Conservation (phyloP, 2,797 vertebrate genomes). For the Sebastes glaucus region DNA sequence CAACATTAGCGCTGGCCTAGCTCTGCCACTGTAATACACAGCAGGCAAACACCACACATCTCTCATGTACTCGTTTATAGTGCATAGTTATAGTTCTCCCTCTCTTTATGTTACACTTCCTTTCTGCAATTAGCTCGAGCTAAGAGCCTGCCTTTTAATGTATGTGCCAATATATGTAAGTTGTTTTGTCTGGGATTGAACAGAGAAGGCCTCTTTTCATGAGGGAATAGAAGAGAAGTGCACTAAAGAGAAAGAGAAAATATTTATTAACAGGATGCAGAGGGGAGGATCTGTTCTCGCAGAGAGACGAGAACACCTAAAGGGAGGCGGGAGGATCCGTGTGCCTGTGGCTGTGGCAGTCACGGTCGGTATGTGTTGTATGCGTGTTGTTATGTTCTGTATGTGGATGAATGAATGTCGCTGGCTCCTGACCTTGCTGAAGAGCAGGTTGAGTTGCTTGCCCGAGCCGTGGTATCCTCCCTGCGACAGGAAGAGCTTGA, state of each 20-base stretch:
- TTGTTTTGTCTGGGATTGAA: constrained; percentile 38
- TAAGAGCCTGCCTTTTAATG: constrained; percentile 44
- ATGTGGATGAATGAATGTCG: constrained; percentile 18
- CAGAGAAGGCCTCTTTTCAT: constrained; percentile 23
- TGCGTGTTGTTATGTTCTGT: constrained; percentile 33
- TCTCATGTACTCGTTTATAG: constrained; percentile 36
- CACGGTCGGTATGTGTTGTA: constrained; percentile 26
- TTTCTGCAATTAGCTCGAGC: constrained; percentile 48
- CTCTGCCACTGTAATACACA: constrained; percentile 46
- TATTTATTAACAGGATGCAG: constrained; percentile 32
- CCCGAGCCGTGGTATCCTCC: constrained; percentile 98
- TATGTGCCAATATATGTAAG: constrained; percentile 30
- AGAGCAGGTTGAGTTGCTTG: constrained; percentile 98
- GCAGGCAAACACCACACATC: constrained; percentile 32
- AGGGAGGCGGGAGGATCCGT: neutral
- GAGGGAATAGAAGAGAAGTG: constrained; percentile 27
- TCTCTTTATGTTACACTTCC: constrained; percentile 11
- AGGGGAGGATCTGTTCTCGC: neutral
- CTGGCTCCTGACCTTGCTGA: constrained; percentile 88
- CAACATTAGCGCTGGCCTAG: constrained; percentile 59
- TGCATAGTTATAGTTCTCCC: constrained; percentile 3
- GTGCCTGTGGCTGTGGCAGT: neutral
- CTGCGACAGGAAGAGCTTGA: constrained; percentile 98
- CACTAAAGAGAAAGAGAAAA: constrained; percentile 9
- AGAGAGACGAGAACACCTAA: constrained; percentile 6